Conservation (phyloP, 2,888 invertebrate genomes). For the Cheilosia scutellata region DNA sequence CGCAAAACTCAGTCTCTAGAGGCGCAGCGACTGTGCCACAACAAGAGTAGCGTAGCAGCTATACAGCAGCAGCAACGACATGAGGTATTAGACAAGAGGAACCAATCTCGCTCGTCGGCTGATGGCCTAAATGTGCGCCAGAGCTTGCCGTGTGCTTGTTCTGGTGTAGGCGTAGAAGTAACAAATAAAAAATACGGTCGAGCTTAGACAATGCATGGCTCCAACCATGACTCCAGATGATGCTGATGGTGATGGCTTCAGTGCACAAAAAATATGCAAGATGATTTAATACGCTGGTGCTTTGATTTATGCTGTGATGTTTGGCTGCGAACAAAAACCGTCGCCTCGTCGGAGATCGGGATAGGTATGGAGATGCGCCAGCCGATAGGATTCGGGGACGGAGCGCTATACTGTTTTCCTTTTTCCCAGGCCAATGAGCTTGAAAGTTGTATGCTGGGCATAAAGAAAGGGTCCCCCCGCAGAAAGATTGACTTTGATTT, state of each 20-base stretch:
- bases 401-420: slow-evolving; percentile 1
- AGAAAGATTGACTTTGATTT: slow-evolving; percentile 17
- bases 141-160: slow-evolving; percentile 57
- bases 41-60: slow-evolving; percentile 43
- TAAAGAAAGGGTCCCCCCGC: slow-evolving; percentile 17
- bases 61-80: slow-evolving; percentile 48
- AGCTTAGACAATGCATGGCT: slow-evolving; percentile 69
- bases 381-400: slow-evolving; percentile 32
- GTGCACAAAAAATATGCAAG: slow-evolving; percentile 72
- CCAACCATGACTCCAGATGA: slow-evolving; percentile 59
- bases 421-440: slow-evolving; percentile 54
- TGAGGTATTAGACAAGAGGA: slow-evolving; percentile 60
- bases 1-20: slow-evolving; percentile 35
- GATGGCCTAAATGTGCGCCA: slow-evolving; percentile 73
- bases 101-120: slow-evolving; percentile 62
- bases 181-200: slow-evolving; percentile 33
- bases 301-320: slow-evolving; percentile 73
- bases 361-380: slow-evolving; percentile 42
- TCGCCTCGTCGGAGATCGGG: slow-evolving; percentile 43
- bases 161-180: slow-evolving; percentile 64
- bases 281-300: slow-evolving; percentile 72
- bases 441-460: background rate
- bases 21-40: slow-evolving; percentile 46
- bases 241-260: slow-evolving; percentile 69
- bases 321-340: slow-evolving; percentile 67